A percentile compares a stretch with the other conserved stretches of the same genome.
These are phyloP conservation scores for Rhynchophorus ferrugineus DNA, from an alignment of 1,140 invertebrate genomes.

Conservation along the genomic window DNA sequence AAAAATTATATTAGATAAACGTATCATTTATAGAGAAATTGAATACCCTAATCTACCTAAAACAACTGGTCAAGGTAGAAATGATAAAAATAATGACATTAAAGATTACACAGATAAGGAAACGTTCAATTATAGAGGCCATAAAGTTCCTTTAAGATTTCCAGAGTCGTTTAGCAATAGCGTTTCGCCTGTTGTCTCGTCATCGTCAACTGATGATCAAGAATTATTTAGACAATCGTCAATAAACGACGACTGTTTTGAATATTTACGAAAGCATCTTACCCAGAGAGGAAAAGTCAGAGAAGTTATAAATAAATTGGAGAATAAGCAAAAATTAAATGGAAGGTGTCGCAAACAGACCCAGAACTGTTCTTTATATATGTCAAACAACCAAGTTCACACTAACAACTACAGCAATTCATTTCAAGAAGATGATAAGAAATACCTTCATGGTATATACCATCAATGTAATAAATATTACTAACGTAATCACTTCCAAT, in stretches of 20 bases:
- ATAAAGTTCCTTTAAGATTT: background rate
- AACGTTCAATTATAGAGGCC: too few relatives aligned
- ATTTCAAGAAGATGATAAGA: too few relatives aligned
- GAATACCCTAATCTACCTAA: background rate
- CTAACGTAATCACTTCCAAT: too few relatives aligned
- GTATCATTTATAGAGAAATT: background rate
- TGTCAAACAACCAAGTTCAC: too few relatives aligned
- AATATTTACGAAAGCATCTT: background rate
- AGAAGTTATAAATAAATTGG: background rate
- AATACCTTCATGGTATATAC: too few relatives aligned
- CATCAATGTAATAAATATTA: too few relatives aligned
- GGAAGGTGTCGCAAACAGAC: background rate
- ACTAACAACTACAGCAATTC: too few relatives aligned
- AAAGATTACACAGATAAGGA: too few relatives aligned
- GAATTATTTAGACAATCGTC: too few relatives aligned
- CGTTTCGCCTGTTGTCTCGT: background rate
- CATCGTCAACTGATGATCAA: background rate
- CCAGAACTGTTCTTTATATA: too few relatives aligned
- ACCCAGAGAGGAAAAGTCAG: background rate
- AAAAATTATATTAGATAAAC: background rate
- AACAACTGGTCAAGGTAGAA: too few relatives aligned
- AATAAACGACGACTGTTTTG: background rate
- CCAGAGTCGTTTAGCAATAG: background rate
- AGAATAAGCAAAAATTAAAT: background rate
- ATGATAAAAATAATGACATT: too few relatives aligned